phyloP scores from a whole-genome alignment of 1,140 invertebrate genomes.

The Lysiphlebus fabarum region DNA sequence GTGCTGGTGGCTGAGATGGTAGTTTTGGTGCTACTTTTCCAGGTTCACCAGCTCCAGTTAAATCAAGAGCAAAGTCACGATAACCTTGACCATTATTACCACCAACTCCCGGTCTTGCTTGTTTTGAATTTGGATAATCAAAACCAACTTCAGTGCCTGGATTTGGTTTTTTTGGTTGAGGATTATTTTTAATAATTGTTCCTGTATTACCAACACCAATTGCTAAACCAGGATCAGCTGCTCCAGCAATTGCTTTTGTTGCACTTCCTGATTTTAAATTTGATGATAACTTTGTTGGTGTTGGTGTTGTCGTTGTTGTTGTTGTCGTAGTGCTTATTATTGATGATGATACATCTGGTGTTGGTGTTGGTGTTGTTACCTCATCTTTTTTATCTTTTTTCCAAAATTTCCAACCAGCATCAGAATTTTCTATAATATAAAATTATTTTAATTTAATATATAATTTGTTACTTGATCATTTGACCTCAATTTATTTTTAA shows the following conservation, averaged over 20 bases:
- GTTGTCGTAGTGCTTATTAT: slow-evolving; percentile 21
- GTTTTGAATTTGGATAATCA: slow-evolving; percentile 32
- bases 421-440: slow-evolving; percentile 34
- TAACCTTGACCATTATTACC: slow-evolving; percentile 33
- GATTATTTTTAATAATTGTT: slow-evolving; percentile 33
- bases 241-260: slow-evolving; percentile 29
- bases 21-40: slow-evolving; percentile 29
- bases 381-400: slow-evolving; percentile 40
- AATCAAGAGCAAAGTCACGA: slow-evolving; percentile 41
- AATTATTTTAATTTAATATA: too few species aligned
- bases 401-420: slow-evolving; percentile 48
- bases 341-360: slow-evolving; percentile 12
- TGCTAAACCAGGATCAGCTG: slow-evolving; percentile 34
- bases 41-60: slow-evolving; percentile 42
- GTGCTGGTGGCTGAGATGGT: slow-evolving; percentile 31
- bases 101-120: slow-evolving; percentile 27
- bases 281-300: slow-evolving; percentile 35
- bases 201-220: slow-evolving; percentile 34
- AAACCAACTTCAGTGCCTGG: slow-evolving; percentile 47
- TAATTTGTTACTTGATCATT: too few species aligned
- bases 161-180: slow-evolving; percentile 33
- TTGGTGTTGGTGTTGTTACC: slow-evolving; percentile 10
- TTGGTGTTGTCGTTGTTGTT: slow-evolving; percentile 20
- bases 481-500: too few species aligned
- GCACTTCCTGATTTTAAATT: slow-evolving; percentile 16